Conservation (phyloP, 2,888 invertebrate genomes). For the Melanophora roralis region DNA sequence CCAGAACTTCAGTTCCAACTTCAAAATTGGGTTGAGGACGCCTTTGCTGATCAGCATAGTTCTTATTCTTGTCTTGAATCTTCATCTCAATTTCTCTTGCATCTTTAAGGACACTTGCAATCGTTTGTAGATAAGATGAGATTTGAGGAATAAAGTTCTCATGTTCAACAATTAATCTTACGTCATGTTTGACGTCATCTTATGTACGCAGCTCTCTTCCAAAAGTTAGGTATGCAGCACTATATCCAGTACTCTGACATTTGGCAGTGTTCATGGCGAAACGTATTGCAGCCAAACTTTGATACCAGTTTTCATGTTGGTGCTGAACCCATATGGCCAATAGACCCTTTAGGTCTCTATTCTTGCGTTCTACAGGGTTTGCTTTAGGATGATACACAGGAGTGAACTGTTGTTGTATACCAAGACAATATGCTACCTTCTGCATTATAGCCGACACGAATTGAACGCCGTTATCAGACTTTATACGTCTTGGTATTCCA, state of each 20-base stretch:
- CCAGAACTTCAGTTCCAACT: constrained; percentile 65
- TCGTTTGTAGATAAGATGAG: neutral
- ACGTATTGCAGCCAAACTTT: constrained; percentile 67
- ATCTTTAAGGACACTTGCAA: neutral
- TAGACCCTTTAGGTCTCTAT: constrained; percentile 33
- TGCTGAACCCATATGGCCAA: constrained; percentile 47
- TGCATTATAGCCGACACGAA: constrained; percentile 72
- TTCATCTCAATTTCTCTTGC: constrained; percentile 57
- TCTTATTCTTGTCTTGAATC: constrained; percentile 61
- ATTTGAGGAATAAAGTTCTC: constrained; percentile 37
- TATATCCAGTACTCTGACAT: too few species aligned
- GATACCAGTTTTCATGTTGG: constrained; percentile 52
- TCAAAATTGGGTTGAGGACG: constrained; percentile 56
- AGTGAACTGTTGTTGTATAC: constrained; percentile 53
- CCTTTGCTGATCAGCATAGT: constrained; percentile 56
- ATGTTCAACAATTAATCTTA: constrained; percentile 58
- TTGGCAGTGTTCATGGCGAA: too few species aligned
- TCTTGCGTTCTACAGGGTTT: constrained; percentile 58
- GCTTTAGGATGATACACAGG: constrained; percentile 61
- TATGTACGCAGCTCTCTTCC: constrained; percentile 69
- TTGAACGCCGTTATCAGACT: constrained; percentile 72
- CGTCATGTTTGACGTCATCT: constrained; percentile 67
- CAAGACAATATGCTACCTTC: constrained; percentile 60
- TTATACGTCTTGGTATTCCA: constrained; percentile 68
- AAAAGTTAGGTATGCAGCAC: too few species aligned